phyloP scores from a whole-genome alignment of 92 coral and sea anemone species.

The Virgularia gustaviana region DNA sequence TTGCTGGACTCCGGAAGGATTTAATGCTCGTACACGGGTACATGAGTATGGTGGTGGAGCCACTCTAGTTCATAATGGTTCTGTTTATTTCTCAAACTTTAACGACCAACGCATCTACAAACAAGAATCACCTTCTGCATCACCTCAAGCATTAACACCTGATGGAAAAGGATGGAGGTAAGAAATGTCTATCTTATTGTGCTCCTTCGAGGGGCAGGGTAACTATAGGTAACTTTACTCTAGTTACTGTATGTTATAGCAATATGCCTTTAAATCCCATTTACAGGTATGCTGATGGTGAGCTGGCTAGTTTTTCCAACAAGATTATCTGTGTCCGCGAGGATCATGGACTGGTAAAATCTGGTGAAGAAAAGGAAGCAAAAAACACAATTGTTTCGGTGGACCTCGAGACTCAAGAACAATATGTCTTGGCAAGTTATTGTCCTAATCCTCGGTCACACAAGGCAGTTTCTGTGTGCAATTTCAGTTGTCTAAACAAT shows the following conservation, averaged over 20 bases:
- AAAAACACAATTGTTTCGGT: constrained; percentile 75
- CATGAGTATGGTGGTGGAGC: constrained; percentile 97
- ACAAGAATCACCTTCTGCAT: constrained; percentile 50
- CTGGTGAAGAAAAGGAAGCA: constrained; percentile 66
- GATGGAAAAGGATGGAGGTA: constrained; percentile 71
- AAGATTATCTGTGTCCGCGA: constrained; percentile 83
- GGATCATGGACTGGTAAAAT: constrained; percentile 71
- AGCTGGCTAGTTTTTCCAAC: constrained; percentile 44
- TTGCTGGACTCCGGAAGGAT: constrained; percentile 65
- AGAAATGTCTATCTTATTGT: neutral
- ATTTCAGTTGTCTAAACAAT: neutral
- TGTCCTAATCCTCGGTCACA: too few relatives aligned
- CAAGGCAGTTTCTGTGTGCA: too few relatives aligned
- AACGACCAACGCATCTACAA: constrained; percentile 78
- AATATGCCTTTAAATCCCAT: neutral
- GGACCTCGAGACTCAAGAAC: constrained; percentile 68
- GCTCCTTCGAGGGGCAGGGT: neutral
- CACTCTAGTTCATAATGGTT: constrained; percentile 74
- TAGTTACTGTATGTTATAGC: neutral
- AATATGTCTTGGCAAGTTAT: constrained; percentile 76
- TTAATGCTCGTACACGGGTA: constrained; percentile 77
- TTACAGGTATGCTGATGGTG: constrained; percentile 74
- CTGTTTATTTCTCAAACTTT: constrained; percentile 85
- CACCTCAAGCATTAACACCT: constrained; percentile 61
- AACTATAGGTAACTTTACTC: neutral